Evolutionary conservation across 1,140 invertebrate genomes (phyloP).

Genomic region (Pseudobourletiella spinata): DNA sequence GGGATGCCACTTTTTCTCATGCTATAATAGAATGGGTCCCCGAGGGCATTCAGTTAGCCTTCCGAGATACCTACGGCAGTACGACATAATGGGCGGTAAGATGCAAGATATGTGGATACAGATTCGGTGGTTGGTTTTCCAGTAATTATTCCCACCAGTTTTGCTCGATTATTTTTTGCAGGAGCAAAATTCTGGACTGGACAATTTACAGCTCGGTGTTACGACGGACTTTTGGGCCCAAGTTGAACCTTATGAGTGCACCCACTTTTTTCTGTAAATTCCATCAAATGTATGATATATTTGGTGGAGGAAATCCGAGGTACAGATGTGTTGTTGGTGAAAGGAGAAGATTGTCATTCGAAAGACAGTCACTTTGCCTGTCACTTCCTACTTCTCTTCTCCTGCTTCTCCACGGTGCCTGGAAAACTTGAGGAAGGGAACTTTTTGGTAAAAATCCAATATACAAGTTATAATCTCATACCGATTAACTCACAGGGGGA

Average conservation of each 20-base stretch:
- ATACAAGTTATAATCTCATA: background rate
- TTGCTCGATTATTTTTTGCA: conserved; percentile 37
- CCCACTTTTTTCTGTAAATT: conserved; percentile 76
- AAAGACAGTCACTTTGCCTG: conserved; percentile 19
- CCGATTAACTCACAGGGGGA: too few relatives aligned
- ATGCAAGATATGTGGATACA: conserved; percentile 14
- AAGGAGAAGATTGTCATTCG: background rate
- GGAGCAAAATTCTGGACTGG: conserved; percentile 78
- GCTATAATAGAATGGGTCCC: conserved; percentile 60
- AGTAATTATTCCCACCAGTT: conserved; percentile 1
- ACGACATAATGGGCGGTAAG: conserved; percentile 67
- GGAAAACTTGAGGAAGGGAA: conserved; percentile 25
- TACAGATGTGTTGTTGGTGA: conserved; percentile 8
- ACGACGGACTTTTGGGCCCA: conserved; percentile 81
- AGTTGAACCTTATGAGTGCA: conserved; percentile 52
- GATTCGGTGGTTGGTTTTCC: background rate
- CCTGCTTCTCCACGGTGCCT: conserved; percentile 20
- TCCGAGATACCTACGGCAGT: conserved; percentile 65
- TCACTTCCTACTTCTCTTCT: conserved; percentile 23
- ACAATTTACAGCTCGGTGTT: conserved; percentile 76
- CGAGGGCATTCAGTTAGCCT: conserved; percentile 59
- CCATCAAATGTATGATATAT: conserved; percentile 64
- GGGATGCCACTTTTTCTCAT: conserved; percentile 64
- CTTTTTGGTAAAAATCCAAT: conserved; percentile 10
- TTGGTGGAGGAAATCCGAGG: conserved; percentile 55